phyloP scores from a whole-genome alignment of 2,113 vertebrate genomes.

The Apaloderma vittatum region DNA sequence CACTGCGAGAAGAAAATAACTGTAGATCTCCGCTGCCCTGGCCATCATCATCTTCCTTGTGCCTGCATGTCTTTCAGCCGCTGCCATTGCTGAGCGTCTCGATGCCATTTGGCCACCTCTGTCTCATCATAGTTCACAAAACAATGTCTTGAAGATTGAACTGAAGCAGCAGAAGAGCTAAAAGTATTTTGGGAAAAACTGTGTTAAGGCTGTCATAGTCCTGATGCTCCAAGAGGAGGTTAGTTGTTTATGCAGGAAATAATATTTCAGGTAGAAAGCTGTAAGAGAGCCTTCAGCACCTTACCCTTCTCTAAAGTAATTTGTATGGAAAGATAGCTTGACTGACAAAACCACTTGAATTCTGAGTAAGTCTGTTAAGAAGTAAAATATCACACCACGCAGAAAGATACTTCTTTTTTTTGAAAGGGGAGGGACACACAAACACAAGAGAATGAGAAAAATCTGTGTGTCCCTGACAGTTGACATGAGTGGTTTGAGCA shows the following conservation, averaged over 20 bases:
- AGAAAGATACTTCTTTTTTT: not conserved
- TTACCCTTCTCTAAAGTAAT: not conserved
- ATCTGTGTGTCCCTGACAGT: not conserved
- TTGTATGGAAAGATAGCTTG: not conserved
- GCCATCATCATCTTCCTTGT: not conserved
- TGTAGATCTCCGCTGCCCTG: not conserved
- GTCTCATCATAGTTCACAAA: not conserved
- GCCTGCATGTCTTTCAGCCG: fast-evolving
- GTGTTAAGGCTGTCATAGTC: not conserved
- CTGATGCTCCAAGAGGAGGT: not conserved
- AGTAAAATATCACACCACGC: not conserved
- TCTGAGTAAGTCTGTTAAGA: not conserved
- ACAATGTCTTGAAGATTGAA: not conserved
- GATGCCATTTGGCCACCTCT: not conserved
- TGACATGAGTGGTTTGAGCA: not conserved
- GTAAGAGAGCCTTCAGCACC: not conserved
- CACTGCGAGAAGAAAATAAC: not conserved
- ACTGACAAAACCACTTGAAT: not conserved
- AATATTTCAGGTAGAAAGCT: not conserved
- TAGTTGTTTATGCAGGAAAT: not conserved
- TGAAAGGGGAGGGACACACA: not conserved
- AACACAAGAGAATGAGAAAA: not conserved
- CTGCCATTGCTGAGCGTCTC: not conserved
- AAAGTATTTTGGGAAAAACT: not conserved
- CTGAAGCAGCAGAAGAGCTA: not conserved